These are phyloP conservation scores for Eupsilia transversa DNA, from an alignment of 2,888 invertebrate genomes.

Conservation along the genomic window DNA sequence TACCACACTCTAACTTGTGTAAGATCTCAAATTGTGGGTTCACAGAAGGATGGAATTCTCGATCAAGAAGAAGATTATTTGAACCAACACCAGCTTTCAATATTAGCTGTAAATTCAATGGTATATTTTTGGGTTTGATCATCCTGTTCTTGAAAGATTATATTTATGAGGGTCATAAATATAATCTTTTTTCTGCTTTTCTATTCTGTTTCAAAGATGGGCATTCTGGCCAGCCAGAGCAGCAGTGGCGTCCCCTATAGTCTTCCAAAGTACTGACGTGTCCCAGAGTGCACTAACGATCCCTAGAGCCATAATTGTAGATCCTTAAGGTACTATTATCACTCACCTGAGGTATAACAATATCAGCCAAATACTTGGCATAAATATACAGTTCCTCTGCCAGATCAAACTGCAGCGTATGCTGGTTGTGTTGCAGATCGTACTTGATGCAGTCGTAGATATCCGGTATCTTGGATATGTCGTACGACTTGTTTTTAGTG, in stretches of 20 bases:
- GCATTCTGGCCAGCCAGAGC: background rate
- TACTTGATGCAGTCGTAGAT: conserved; percentile 99
- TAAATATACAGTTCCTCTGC: conserved; percentile 98
- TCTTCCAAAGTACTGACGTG: background rate
- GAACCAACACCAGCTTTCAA: background rate
- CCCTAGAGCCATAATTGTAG: background rate
- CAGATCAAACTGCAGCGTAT: conserved; percentile 97
- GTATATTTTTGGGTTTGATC: background rate
- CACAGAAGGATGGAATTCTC: background rate
- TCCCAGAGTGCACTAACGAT: background rate
- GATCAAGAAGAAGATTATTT: background rate
- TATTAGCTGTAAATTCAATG: background rate
- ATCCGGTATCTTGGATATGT: conserved; percentile 99
- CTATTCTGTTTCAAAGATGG: background rate
- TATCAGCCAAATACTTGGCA: conserved; percentile 99
- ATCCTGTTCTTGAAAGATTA: background rate
- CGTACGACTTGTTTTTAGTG: conserved; percentile 97
- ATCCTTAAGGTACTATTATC: background rate
- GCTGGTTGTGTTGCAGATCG: conserved; percentile 99
- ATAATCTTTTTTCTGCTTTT: too few relatives aligned
- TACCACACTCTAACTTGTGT: background rate
- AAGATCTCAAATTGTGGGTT: background rate
- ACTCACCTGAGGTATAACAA: conserved; percentile 98
- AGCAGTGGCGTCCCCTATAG: background rate
- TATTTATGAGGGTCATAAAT: too few relatives aligned